Evolutionary conservation across 2,888 invertebrate genomes (phyloP).

Genomic region (Xylota segnis): DNA sequence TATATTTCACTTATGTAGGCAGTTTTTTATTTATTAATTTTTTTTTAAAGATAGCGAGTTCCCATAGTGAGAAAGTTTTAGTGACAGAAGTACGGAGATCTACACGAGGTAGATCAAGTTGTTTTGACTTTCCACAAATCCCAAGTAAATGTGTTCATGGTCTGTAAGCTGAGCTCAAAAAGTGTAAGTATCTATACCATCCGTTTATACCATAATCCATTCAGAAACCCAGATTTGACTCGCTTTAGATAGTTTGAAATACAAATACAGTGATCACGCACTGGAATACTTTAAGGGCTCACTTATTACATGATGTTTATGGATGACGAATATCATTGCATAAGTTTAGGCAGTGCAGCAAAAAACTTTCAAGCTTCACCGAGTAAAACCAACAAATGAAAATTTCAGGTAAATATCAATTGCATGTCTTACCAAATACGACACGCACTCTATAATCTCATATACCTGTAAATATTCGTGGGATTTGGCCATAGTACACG

Average conservation of each 20-base stretch:
- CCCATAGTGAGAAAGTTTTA: conserved; percentile 47
- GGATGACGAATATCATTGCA: not conserved
- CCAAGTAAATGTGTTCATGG: too few species aligned
- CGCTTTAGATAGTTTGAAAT: not conserved
- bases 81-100: not conserved
- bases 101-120: conserved; percentile 35
- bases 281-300: conserved; percentile 3
- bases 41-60: conserved; percentile 44
- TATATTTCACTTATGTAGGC: not conserved
- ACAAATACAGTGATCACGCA: not conserved
- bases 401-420: conserved; percentile 8
- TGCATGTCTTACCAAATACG: conserved; percentile 14
- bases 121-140: not conserved
- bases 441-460: conserved; percentile 20
- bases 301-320: too few species aligned
- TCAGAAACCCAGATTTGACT: too few species aligned
- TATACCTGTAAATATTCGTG: conserved; percentile 4
- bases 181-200: too few species aligned
- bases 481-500: not conserved
- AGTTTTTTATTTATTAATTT: conserved; percentile 1
- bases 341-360: not conserved
- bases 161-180: too few species aligned
- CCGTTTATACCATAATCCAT: too few species aligned
- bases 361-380: not conserved
- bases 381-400: conserved; percentile 20